Conservation (phyloP, 2,888 invertebrate species). For the Nasonovia ribisnigri region DNA sequence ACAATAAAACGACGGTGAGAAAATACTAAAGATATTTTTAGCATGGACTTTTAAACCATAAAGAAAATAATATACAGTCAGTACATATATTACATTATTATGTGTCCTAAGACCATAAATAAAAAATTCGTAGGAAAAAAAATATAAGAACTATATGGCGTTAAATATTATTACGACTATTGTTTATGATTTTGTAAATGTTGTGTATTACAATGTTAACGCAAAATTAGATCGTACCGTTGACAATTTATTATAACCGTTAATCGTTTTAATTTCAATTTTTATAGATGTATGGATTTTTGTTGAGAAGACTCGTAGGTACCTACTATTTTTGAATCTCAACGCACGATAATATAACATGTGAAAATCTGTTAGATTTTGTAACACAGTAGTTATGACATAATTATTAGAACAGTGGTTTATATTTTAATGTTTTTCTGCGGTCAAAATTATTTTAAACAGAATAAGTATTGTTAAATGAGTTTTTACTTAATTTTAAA, state of each 20-base stretch:
- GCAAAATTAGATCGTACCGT: not conserved
- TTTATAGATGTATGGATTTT: not conserved
- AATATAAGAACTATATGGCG: not conserved
- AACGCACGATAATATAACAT: not conserved
- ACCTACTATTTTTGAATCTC: not conserved
- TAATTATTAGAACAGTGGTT: not conserved
- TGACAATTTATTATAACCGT: not conserved
- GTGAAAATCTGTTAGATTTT: not conserved
- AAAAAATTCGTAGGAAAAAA: constrained; percentile 10
- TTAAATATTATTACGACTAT: not conserved
- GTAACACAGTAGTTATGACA: not conserved
- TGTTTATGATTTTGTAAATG: not conserved
- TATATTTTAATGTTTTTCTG: not conserved
- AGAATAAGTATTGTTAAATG: constrained; percentile 21
- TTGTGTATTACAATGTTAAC: not conserved
- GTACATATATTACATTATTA: not conserved
- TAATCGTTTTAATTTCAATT: not conserved
- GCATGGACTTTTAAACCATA: not conserved
- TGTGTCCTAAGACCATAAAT: constrained; percentile 12
- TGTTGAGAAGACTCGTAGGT: too few species aligned
- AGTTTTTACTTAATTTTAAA: constrained; percentile 45
- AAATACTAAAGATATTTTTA: constrained; percentile 47
- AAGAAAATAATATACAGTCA: constrained; percentile 11
- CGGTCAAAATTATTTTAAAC: not conserved
- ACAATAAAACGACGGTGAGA: constrained; percentile 11